Percentiles rank a stretch among this genome's conserved stretches.
Evolutionary conservation across 2,888 invertebrate species (phyloP).

Genomic region (Epinotia nisella): DNA sequence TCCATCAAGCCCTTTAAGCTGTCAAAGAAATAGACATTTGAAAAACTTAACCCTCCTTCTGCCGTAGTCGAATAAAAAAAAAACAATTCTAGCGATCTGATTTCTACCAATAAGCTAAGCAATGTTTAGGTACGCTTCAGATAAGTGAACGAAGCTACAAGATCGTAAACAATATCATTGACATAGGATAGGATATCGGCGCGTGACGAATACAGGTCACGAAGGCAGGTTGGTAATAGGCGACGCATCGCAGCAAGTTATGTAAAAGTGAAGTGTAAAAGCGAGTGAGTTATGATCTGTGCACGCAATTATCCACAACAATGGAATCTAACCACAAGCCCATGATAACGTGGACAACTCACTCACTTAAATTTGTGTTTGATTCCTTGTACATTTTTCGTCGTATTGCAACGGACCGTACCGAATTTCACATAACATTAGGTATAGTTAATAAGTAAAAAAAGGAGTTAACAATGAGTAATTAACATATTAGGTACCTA

Average conservation of each 20-base stretch:
- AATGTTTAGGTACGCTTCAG: no score
- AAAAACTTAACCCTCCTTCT: no score
- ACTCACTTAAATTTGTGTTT: conserved; percentile 9
- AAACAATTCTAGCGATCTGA: no score
- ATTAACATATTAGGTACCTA: background rate
- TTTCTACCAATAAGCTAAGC: no score
- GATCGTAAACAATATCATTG: no score
- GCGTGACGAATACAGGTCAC: conserved; percentile 29
- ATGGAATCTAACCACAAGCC: conserved; percentile 15
- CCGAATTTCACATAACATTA: background rate
- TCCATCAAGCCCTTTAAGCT: no score
- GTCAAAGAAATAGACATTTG: no score
- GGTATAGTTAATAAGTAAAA: background rate
- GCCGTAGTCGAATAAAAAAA: no score
- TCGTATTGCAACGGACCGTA: background rate
- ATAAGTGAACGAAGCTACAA: no score
- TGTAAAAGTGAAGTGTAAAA: no score
- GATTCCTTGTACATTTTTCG: background rate
- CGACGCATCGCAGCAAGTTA: conserved; percentile 18
- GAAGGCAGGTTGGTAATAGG: conserved; percentile 1
- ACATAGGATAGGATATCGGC: background rate
- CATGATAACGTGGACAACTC: conserved; percentile 6
- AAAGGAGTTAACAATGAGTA: no score
- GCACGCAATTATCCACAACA: conserved; percentile 24
- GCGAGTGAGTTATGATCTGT: no score